Conservation (phyloP, 2,113 vertebrate genomes). For the Parus major region DNA sequence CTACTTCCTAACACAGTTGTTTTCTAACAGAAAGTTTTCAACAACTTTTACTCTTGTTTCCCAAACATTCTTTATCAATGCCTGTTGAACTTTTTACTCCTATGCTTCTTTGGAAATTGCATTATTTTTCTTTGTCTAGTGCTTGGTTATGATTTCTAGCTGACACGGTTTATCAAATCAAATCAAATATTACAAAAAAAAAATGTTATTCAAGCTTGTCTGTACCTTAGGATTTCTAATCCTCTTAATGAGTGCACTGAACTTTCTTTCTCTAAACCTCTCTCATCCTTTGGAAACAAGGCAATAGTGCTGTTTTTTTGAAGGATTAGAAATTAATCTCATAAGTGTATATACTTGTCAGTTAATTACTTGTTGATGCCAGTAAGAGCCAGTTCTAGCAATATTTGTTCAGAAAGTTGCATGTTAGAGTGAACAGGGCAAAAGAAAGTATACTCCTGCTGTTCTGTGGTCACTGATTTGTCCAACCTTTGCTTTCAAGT, state of each 20-base stretch:
- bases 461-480: background rate
- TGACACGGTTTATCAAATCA: background rate
- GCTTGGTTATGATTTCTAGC: background rate
- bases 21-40: background rate
- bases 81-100: background rate
- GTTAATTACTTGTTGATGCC: background rate
- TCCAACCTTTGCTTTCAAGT: constrained; percentile 32
- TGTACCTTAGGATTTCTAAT: constrained; percentile 36
- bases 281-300: background rate
- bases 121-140: background rate
- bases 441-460: background rate
- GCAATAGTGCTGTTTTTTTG: background rate
- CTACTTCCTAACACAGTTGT: background rate
- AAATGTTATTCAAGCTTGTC: background rate
- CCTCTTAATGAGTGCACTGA: constrained; percentile 22
- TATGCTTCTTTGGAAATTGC: background rate
- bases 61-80: background rate
- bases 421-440: background rate
- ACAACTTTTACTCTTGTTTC: background rate
- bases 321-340: constrained; percentile 29
- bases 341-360: background rate
- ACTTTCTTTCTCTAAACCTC: background rate
- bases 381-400: background rate
- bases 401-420: background rate
- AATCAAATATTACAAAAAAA: constrained; percentile 14